Conservation (phyloP, 2,888 invertebrate genomes). For the Tolmerus cingulatus region DNA sequence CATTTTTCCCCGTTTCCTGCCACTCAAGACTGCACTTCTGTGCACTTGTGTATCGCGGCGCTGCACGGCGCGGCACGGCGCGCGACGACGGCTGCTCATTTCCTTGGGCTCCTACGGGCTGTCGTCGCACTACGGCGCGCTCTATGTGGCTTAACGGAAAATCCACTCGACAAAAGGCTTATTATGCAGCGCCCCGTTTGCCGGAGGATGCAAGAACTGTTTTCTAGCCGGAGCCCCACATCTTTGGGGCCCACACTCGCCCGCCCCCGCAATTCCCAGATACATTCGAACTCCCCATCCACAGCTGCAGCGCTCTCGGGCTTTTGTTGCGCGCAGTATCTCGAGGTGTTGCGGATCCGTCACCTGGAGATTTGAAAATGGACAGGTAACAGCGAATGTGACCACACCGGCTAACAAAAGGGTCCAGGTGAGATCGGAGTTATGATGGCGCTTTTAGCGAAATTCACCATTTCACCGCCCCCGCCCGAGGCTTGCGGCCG, state of each 20-base stretch:
- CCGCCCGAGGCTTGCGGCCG: not conserved
- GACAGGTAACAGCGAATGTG: slow-evolving; percentile 5
- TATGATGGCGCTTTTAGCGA: not conserved
- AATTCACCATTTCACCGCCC: not conserved
- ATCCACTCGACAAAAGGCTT: slow-evolving; percentile 38
- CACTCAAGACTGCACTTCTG: slow-evolving; percentile 28
- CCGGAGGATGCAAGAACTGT: slow-evolving; percentile 15
- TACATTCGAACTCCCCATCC: not conserved
- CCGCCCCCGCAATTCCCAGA: not conserved
- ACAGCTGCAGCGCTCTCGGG: not conserved
- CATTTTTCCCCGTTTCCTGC: slow-evolving; percentile 35
- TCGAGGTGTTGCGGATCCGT: not conserved
- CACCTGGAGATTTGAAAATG: slow-evolving; percentile 6
- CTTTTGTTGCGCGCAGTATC: not conserved
- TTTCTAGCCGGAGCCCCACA: not conserved
- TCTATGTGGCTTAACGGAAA: not conserved
- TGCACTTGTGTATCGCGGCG: not conserved
- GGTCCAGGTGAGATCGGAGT: not conserved
- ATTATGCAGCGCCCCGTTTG: not conserved
- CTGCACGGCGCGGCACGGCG: not conserved
- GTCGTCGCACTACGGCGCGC: not conserved
- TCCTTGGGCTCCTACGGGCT: not conserved
- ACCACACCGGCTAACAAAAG: slow-evolving; percentile 3
- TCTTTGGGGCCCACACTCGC: slow-evolving; percentile 12
- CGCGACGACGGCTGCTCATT: not conserved